Conservation (phyloP, 2,888 invertebrate genomes). For the Isoperla grammatica region DNA sequence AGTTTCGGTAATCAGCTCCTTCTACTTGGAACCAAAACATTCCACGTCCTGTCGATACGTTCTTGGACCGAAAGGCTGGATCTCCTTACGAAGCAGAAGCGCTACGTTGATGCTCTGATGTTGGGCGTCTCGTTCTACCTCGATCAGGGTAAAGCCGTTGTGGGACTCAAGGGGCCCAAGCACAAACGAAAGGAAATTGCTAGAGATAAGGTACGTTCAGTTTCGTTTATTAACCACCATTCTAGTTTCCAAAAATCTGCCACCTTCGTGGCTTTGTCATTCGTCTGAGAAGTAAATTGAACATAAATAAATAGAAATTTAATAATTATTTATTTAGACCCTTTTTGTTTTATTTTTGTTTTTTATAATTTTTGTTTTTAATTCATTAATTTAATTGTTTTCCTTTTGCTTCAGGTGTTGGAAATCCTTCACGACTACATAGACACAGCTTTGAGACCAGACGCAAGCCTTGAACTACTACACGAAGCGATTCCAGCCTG, state of each 20-base stretch:
- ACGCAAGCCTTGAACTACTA: constrained; percentile 29
- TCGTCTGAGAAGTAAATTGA: too few relatives aligned
- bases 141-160: constrained; percentile 56
- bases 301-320: too few relatives aligned
- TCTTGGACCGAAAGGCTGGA: constrained; percentile 63
- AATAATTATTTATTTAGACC: too few relatives aligned
- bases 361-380: background rate
- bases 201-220: constrained; percentile 41
- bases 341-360: too few relatives aligned
- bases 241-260: too few relatives aligned
- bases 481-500: constrained; percentile 45
- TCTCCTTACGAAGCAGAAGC: constrained; percentile 51
- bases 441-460: constrained; percentile 35
- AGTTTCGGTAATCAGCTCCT: constrained; percentile 63
- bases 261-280: too few relatives aligned
- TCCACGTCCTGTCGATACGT: constrained; percentile 55
- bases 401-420: constrained; percentile 39
- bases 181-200: constrained; percentile 45
- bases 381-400: too few relatives aligned
- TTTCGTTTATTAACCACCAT: too few relatives aligned
- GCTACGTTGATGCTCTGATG: constrained; percentile 53
- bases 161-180: constrained; percentile 49
- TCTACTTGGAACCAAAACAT: constrained; percentile 59
- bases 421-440: constrained; percentile 40
- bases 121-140: constrained; percentile 56